A percentile compares a stretch with the other conserved stretches of the same genome.
phyloP scores from a whole-genome alignment of 2,113 vertebrate genomes.

The Leucosticte australis region DNA sequence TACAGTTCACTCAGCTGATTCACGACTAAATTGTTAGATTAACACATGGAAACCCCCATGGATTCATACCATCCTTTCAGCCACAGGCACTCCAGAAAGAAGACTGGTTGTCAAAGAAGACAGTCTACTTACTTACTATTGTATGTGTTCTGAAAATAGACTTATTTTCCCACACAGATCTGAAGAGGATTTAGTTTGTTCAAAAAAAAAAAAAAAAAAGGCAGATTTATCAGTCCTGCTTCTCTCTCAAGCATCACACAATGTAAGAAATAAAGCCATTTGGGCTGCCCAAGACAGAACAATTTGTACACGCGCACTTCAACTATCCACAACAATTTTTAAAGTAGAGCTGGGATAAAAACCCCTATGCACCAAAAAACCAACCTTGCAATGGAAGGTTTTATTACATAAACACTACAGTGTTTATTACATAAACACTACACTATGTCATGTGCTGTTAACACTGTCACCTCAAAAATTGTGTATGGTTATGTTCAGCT shows the following conservation, averaged over 20 bases:
- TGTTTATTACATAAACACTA: neutral
- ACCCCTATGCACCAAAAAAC: fast-evolving
- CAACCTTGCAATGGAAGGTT: neutral
- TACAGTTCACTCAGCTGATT: neutral
- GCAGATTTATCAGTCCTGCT: neutral
- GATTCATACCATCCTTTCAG: neutral
- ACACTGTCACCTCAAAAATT: neutral
- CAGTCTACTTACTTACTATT: neutral
- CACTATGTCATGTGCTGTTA: neutral
- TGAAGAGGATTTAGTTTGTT: neutral
- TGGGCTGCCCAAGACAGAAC: neutral
- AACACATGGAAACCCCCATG: fast-evolving
- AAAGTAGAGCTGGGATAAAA: neutral
- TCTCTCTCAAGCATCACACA: fast-evolving
- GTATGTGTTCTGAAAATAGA: neutral
- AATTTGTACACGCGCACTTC: neutral
- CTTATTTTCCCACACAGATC: neutral
- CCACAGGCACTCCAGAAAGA: neutral
- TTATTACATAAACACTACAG: neutral
- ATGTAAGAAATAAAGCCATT: neutral
- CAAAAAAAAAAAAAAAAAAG: neutral
- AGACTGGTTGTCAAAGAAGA: neutral
- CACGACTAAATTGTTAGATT: neutral
- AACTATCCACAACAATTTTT: neutral
- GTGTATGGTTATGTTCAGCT: neutral